A percentile compares a stretch with the other conserved stretches of the same genome.
Evolutionary conservation across 2,888 invertebrate species (phyloP).

Genomic region (Aricia artaxerxes): DNA sequence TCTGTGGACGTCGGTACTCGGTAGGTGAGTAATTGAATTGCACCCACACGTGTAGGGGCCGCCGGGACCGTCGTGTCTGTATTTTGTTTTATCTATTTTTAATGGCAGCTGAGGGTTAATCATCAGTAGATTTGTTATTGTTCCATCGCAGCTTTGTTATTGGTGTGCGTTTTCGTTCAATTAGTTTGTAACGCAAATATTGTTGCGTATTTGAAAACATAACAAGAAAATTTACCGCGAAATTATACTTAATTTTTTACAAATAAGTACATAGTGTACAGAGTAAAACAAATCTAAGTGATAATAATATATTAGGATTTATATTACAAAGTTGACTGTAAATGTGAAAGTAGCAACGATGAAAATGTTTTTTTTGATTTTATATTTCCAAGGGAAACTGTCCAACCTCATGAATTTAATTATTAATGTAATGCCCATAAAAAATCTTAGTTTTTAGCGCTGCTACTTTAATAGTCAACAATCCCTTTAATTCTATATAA

Average conservation of each 20-base stretch:
- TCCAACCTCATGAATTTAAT: too few relatives aligned
- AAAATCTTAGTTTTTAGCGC: too few relatives aligned
- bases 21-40: conserved; percentile 69
- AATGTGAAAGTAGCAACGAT: too few relatives aligned
- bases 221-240: background rate
- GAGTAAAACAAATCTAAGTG: too few relatives aligned
- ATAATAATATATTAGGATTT: too few relatives aligned
- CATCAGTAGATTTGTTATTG: conserved; percentile 57
- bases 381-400: too few relatives aligned
- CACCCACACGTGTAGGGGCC: conserved; percentile 62
- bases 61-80: conserved; percentile 59
- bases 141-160: conserved; percentile 32
- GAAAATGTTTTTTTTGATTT: too few relatives aligned
- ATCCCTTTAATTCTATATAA: too few relatives aligned
- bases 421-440: too few relatives aligned
- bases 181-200: conserved; percentile 23
- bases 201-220: background rate
- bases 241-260: background rate
- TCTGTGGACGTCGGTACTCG: conserved; percentile 35
- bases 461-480: too few relatives aligned
- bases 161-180: conserved; percentile 27
- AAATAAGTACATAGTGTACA: too few relatives aligned
- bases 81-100: conserved; percentile 77
- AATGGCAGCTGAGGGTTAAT: conserved; percentile 69
- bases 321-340: too few relatives aligned